Conservation (phyloP, 2,888 invertebrate species). For the Acleris holmiana region DNA sequence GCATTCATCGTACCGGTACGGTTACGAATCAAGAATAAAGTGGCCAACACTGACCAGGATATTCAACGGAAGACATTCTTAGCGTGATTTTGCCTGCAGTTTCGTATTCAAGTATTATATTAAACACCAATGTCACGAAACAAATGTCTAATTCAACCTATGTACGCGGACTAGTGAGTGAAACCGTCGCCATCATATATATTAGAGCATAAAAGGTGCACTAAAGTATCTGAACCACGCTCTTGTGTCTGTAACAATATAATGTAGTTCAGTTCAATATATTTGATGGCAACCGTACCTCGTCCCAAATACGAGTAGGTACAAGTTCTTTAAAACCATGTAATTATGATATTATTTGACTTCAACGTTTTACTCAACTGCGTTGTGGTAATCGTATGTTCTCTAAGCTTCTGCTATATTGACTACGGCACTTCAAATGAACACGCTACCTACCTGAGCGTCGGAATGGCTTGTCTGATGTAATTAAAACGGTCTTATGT, state of each 20-base stretch:
- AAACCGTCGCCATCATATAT: too few species aligned
- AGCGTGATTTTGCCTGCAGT: conserved; percentile 37
- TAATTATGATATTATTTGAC: too few species aligned
- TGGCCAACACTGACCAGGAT: conserved; percentile 17
- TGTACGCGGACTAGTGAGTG: conserved; percentile 24
- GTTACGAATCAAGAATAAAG: conserved; percentile 33
- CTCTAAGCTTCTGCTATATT: too few species aligned
- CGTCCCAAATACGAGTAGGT: conserved; percentile 1
- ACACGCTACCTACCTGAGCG: not conserved
- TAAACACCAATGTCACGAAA: conserved; percentile 27
- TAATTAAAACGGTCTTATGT: not conserved
- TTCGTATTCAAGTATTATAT: conserved; percentile 33
- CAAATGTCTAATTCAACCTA: conserved; percentile 25
- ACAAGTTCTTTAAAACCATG: not conserved
- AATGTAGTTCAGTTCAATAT: too few species aligned
- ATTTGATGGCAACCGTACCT: too few species aligned
- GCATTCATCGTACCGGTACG: conserved; percentile 33
- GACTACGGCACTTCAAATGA: too few species aligned
- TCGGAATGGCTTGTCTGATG: not conserved
- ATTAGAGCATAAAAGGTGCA: too few species aligned
- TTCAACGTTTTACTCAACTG: too few species aligned
- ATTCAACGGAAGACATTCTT: conserved; percentile 36
- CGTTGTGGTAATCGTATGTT: too few species aligned
- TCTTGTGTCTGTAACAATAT: too few species aligned
- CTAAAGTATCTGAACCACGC: too few species aligned